Conservation (phyloP, 2,888 invertebrate genomes). For the Poecilobothrus nobilitatus region DNA sequence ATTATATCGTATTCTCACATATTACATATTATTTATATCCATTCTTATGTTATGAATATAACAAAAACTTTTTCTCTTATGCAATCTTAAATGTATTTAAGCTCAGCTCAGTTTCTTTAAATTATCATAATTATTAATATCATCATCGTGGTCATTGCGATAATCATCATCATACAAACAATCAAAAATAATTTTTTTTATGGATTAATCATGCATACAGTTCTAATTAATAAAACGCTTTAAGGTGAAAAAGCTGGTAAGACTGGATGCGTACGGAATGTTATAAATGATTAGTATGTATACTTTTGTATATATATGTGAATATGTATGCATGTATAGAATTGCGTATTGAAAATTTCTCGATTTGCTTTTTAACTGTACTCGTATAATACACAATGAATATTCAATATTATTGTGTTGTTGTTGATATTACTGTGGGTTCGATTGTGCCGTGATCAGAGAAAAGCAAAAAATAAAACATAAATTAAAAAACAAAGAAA, state of each 20-base stretch:
- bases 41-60: background rate
- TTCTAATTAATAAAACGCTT: constrained; percentile 4
- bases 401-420: too few relatives aligned
- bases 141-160: background rate
- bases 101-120: background rate
- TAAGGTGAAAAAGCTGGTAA: constrained; percentile 3
- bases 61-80: background rate
- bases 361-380: too few relatives aligned
- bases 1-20: background rate
- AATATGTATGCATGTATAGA: background rate
- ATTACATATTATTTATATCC: too few relatives aligned
- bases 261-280: constrained; percentile 3
- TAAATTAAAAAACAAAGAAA: too few relatives aligned
- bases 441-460: background rate
- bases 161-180: background rate
- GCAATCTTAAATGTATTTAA: background rate
- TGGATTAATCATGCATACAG: background rate
- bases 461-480: background rate
- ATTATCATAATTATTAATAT: too few relatives aligned
- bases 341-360: background rate
- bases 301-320: background rate
- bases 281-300: background rate
- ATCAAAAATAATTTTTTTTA: background rate
- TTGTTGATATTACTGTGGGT: too few relatives aligned
- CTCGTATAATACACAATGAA: too few relatives aligned